Percentiles rank a stretch among this genome's conserved stretches.
Evolutionary conservation across 2,888 invertebrate species (phyloP).

Genomic region (Drosophila anomalata): DNA sequence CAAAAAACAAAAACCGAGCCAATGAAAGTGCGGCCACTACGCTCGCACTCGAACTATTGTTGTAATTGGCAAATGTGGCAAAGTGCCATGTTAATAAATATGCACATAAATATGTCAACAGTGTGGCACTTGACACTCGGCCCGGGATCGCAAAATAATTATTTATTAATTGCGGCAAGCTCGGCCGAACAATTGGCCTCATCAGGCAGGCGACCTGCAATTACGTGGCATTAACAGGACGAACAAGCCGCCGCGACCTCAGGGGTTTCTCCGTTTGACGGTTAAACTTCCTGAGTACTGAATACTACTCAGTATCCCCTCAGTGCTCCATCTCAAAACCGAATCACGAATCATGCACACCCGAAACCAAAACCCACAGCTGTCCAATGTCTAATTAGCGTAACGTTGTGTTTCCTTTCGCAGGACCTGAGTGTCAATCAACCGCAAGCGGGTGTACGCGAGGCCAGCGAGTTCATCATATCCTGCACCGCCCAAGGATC

Average conservation of each 20-base stretch:
- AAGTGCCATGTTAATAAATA: conserved; percentile 56
- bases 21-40: conserved; percentile 9
- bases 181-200: conserved; percentile 64
- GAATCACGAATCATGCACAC: neutral
- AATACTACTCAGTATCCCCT: too few relatives aligned
- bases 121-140: conserved; percentile 54
- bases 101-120: conserved; percentile 65
- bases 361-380: conserved; percentile 4
- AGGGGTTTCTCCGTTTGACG: conserved; percentile 25
- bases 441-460: conserved; percentile 85
- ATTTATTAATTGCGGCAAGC: conserved; percentile 76
- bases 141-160: conserved; percentile 57
- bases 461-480: conserved; percentile 90
- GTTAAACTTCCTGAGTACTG: neutral
- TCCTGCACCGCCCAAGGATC: conserved; percentile 92
- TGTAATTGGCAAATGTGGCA: conserved; percentile 46
- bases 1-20: conserved; percentile 17
- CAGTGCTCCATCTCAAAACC: conserved; percentile 4
- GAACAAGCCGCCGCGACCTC: conserved; percentile 63
- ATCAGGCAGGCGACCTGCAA: conserved; percentile 56
- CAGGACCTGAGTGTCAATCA: conserved; percentile 86
- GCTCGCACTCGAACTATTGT: neutral
- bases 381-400: conserved; percentile 34
- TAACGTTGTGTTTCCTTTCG: conserved; percentile 44
- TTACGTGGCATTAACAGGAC: conserved; percentile 71